A percentile compares a stretch with the other conserved stretches of the same genome.
These are phyloP conservation scores for Xestobium rufovillosum DNA, from an alignment of 2,888 invertebrate genomes.

Conservation along the genomic window DNA sequence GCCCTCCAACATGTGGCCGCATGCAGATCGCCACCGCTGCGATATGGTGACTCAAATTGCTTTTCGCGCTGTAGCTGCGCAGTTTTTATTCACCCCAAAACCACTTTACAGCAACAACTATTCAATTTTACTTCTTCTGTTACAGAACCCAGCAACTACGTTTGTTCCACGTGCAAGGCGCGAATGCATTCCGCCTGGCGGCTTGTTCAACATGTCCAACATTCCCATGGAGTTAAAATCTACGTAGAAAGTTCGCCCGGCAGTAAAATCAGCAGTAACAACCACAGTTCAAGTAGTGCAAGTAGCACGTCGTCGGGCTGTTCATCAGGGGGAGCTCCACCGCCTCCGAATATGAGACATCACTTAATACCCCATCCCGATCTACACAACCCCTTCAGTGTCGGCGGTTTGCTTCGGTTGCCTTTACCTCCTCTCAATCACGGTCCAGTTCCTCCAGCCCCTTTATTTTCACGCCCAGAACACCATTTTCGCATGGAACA, in stretches of 20 bases:
- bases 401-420: slow-evolving; percentile 64
- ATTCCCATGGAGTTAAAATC: slow-evolving; percentile 88
- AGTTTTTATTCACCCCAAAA: slow-evolving; percentile 1
- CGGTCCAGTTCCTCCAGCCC: slow-evolving; percentile 63
- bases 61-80: slow-evolving; percentile 16
- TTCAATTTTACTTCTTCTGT: slow-evolving; percentile 35
- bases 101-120: slow-evolving; percentile 9
- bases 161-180: slow-evolving; percentile 90
- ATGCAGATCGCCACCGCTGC: slow-evolving; percentile 37
- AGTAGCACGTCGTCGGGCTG: slow-evolving; percentile 45
- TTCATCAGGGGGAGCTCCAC: slow-evolving; percentile 48
- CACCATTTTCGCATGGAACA: slow-evolving; percentile 80
- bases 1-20: slow-evolving; percentile 41
- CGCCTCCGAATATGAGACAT: slow-evolving; percentile 58
- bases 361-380: slow-evolving; percentile 65
- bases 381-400: slow-evolving; percentile 68
- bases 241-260: slow-evolving; percentile 62
- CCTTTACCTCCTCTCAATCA: slow-evolving; percentile 65
- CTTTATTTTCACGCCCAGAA: slow-evolving; percentile 70
- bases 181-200: slow-evolving; percentile 92
- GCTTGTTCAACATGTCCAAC: slow-evolving; percentile 90
- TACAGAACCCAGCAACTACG: slow-evolving; percentile 90
- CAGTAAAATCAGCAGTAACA: slow-evolving; percentile 42
- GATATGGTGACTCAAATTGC: slow-evolving; percentile 33
- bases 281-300: slow-evolving; percentile 50